Evolutionary conservation across 2,797 vertebrate species (phyloP).

Genomic region (Crocodylus rhombifer): DNA sequence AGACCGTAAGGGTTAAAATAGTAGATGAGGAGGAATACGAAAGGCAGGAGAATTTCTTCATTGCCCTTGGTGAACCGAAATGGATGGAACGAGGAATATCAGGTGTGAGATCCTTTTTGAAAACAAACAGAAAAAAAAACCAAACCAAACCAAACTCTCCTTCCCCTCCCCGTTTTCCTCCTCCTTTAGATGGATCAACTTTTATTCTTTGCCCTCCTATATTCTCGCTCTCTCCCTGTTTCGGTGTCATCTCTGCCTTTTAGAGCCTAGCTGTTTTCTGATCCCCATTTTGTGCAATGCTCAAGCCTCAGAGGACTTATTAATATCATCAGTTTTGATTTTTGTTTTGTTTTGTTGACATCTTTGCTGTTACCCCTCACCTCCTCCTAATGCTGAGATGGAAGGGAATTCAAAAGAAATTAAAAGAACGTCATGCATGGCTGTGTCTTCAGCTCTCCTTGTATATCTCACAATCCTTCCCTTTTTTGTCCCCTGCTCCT

Average conservation of each 20-base stretch:
- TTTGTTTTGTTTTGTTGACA: constrained; percentile 37
- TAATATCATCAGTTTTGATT: constrained; percentile 53
- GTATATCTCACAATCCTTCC: background rate
- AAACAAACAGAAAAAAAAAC: constrained; percentile 52
- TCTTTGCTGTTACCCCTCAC: constrained; percentile 50
- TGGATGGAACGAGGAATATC: constrained; percentile 91
- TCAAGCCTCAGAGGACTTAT: constrained; percentile 54
- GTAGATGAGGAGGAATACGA: constrained; percentile 99
- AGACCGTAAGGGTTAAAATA: constrained; percentile 97
- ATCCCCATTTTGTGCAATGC: constrained; percentile 76
- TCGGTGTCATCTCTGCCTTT: constrained; percentile 81
- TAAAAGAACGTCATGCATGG: constrained; percentile 69
- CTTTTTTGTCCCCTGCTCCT: constrained; percentile 17
- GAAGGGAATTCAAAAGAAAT: constrained; percentile 60
- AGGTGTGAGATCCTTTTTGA: constrained; percentile 88
- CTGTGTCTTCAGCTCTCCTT: constrained; percentile 49
- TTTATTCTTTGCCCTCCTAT: constrained; percentile 76
- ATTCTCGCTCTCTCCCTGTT: constrained; percentile 83
- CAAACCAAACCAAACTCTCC: background rate
- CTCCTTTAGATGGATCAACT: constrained; percentile 64
- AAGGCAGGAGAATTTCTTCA: constrained; percentile 99
- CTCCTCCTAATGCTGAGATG: constrained; percentile 32
- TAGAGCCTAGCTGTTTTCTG: constrained; percentile 72
- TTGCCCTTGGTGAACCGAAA: constrained; percentile 97
- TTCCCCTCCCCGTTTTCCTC: constrained; percentile 67